Percentiles rank a stretch among this genome's conserved stretches.
phyloP scores from a whole-genome alignment of 2,888 invertebrate genomes.

The Nasonovia ribisnigri region DNA sequence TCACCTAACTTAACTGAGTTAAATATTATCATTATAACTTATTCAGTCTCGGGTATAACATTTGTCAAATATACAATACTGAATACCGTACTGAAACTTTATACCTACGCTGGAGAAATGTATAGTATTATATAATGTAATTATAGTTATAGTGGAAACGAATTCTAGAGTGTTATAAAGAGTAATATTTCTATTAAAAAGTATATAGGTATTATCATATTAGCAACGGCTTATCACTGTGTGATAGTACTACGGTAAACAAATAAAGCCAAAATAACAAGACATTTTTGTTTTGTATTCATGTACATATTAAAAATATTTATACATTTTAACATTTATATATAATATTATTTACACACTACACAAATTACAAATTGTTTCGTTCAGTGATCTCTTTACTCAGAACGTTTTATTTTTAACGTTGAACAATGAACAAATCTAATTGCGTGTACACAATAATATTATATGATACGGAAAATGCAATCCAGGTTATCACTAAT shows the following conservation, averaged over 20 bases:
- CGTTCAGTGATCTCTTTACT: not conserved
- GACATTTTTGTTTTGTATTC: not conserved
- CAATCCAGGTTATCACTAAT: not conserved
- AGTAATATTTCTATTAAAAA: not conserved
- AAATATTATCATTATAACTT: not conserved
- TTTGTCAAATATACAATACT: not conserved
- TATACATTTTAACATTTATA: not conserved
- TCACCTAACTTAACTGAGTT: not conserved
- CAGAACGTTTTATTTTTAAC: not conserved
- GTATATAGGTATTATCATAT: not conserved
- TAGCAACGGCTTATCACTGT: not conserved
- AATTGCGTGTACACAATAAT: not conserved
- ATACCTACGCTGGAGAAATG: not conserved
- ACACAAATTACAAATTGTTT: not conserved
- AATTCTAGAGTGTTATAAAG: not conserved
- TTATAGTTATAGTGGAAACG: not conserved
- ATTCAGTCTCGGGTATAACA: not conserved
- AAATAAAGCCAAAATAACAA: not conserved
- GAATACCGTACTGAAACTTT: not conserved
- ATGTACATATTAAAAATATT: not conserved
- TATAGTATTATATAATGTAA: not conserved
- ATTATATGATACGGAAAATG: not conserved
- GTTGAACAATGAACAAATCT: not conserved
- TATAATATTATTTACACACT: not conserved
- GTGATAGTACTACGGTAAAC: too few relatives aligned